Conservation (phyloP, 2,113 vertebrate genomes). For the Notarius quadriscutis region DNA sequence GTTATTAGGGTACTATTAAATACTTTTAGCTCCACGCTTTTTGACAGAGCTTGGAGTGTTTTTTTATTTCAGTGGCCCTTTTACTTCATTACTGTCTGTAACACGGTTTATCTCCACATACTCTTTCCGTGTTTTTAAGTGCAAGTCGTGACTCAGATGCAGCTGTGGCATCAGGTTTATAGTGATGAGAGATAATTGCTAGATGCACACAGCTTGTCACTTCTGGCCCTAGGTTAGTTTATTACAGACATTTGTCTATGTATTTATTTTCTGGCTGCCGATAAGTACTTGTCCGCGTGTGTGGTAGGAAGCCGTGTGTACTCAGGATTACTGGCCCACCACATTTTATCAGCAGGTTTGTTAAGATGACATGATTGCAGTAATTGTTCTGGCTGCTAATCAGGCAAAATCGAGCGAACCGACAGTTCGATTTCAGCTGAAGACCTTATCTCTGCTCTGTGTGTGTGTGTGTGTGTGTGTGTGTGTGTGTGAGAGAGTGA, state of each 20-base stretch:
- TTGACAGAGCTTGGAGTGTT: neutral
- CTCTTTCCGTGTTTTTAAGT: constrained; percentile 2
- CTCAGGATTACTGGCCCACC: constrained; percentile 43
- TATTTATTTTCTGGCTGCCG: constrained; percentile 31
- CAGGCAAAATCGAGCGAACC: constrained; percentile 45
- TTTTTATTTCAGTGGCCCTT: neutral
- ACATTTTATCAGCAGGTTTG: constrained; percentile 55
- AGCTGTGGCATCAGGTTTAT: constrained; percentile 17
- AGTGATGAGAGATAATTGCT: constrained; percentile 18
- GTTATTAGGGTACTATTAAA: neutral
- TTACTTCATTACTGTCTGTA: constrained; percentile 13
- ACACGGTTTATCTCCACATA: neutral
- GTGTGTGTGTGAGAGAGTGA: neutral
- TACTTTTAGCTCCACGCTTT: neutral
- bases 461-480: constrained; percentile 24
- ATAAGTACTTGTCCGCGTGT: constrained; percentile 4
- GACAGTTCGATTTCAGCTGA: constrained; percentile 48
- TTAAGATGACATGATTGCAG: constrained; percentile 64
- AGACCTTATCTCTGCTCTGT: constrained; percentile 48
- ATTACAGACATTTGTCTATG: constrained; percentile 20
- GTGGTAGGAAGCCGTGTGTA: constrained; percentile 26
- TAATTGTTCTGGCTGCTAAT: constrained; percentile 64
- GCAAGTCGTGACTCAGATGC: constrained; percentile 30
- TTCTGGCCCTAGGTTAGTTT: constrained; percentile 28
- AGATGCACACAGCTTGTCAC: constrained; percentile 8